These are phyloP conservation scores for Rhopalosiphum padi DNA, from an alignment of 1,140 invertebrate genomes.

Conservation along the genomic window DNA sequence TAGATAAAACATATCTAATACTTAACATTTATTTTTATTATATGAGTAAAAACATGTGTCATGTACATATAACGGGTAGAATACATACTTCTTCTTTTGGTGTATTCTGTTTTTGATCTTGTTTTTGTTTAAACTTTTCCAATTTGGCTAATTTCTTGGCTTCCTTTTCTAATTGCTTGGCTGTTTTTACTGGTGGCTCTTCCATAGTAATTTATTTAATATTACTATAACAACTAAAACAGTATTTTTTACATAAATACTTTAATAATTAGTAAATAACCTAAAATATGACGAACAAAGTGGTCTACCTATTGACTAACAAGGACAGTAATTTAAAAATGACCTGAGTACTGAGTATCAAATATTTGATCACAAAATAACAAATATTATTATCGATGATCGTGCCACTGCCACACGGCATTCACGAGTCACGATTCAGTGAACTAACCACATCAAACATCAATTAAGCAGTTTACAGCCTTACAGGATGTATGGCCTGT, in stretches of 20 bases:
- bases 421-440: neutral
- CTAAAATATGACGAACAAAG: neutral
- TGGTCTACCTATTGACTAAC: too few species aligned
- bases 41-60: neutral
- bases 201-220: slow-evolving; percentile 36
- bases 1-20: neutral
- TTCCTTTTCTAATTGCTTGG: slow-evolving; percentile 89
- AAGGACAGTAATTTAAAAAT: neutral
- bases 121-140: slow-evolving; percentile 90
- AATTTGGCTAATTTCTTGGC: slow-evolving; percentile 87
- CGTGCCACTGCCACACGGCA: slow-evolving; percentile 8
- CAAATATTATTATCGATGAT: neutral
- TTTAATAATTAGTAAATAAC: neutral
- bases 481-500: too few species aligned
- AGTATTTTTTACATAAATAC: neutral
- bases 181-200: slow-evolving; percentile 74
- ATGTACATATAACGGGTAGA: neutral
- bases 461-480: too few species aligned
- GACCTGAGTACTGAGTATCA: neutral
- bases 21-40: neutral
- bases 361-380: neutral
- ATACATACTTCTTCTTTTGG: slow-evolving; percentile 54
- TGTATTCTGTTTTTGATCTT: slow-evolving; percentile 66
- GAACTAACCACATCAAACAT: too few species aligned
- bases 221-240: neutral